Percentiles rank a stretch among this genome's conserved stretches.
Conservation (phyloP, 2,113 vertebrate genomes). For the Orthochromis malagaraziensis region DNA sequence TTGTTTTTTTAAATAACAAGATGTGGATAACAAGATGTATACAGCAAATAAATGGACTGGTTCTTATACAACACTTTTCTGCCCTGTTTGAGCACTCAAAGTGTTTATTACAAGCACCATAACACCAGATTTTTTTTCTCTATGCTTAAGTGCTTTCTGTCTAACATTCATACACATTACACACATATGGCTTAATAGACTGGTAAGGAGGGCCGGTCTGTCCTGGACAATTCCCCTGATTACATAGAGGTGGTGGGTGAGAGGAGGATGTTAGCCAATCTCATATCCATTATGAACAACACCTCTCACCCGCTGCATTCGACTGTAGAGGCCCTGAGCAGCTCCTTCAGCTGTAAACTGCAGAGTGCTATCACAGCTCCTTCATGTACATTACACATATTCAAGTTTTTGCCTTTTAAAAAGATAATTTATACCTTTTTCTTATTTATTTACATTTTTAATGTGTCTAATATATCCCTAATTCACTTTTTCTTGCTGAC, state of each 20-base stretch:
- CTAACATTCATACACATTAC: neutral
- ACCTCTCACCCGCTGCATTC: neutral
- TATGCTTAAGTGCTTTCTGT: neutral
- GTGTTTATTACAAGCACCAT: neutral
- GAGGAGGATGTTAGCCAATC: neutral
- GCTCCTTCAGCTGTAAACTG: neutral
- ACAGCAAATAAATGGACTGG: neutral
- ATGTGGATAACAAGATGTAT: neutral
- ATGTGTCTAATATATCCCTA: neutral
- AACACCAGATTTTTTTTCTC: neutral
- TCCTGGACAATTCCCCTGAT: neutral
- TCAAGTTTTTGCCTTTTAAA: neutral
- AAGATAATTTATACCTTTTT: neutral
- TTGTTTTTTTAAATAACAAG: neutral
- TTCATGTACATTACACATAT: neutral
- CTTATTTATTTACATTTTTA: neutral
- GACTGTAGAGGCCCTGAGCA: neutral
- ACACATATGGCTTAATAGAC: neutral
- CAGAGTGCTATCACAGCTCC: neutral
- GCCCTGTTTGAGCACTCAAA: neutral
- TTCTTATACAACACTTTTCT: neutral
- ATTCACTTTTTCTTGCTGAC: neutral
- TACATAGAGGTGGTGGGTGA: neutral
- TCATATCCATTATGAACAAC: neutral
- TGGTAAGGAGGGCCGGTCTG: neutral